Evolutionary conservation across 1,140 invertebrate genomes (phyloP).

Genomic region (Euura lappo): DNA sequence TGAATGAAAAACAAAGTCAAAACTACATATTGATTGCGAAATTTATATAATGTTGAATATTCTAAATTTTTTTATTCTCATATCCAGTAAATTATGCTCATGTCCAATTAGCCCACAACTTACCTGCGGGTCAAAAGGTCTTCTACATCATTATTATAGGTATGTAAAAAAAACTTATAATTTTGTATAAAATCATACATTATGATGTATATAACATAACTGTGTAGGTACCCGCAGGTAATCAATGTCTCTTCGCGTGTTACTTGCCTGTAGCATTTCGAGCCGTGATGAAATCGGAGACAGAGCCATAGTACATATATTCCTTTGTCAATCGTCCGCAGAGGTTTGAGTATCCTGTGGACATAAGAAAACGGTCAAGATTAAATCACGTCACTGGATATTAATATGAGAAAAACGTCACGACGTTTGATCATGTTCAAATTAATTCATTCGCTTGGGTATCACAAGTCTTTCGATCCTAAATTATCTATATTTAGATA

Average conservation of each 20-base stretch:
- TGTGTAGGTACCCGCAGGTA: neutral
- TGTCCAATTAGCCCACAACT: neutral
- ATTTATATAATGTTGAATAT: too few species aligned
- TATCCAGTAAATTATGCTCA: neutral
- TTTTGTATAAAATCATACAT: neutral
- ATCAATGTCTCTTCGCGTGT: neutral
- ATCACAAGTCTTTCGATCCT: neutral
- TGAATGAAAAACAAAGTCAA: too few species aligned
- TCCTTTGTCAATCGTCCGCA: neutral
- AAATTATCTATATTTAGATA: too few species aligned
- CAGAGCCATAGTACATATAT: neutral
- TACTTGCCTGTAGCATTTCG: neutral
- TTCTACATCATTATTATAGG: neutral
- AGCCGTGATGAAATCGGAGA: neutral
- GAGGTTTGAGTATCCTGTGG: neutral
- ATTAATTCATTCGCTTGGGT: too few species aligned
- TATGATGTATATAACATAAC: neutral
- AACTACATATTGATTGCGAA: too few species aligned
- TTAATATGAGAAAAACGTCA: too few species aligned
- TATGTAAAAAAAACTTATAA: neutral
- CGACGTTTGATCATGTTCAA: too few species aligned
- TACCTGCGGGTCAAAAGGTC: neutral
- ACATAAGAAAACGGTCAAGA: neutral
- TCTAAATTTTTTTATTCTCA: neutral
- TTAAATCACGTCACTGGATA: too few species aligned